Evolutionary conservation across 53 echinoderm and acorn worm genomes (phyloP), one percentile per base, ranked within the genome.

Genomic region (Luidia sarsii): DNA sequence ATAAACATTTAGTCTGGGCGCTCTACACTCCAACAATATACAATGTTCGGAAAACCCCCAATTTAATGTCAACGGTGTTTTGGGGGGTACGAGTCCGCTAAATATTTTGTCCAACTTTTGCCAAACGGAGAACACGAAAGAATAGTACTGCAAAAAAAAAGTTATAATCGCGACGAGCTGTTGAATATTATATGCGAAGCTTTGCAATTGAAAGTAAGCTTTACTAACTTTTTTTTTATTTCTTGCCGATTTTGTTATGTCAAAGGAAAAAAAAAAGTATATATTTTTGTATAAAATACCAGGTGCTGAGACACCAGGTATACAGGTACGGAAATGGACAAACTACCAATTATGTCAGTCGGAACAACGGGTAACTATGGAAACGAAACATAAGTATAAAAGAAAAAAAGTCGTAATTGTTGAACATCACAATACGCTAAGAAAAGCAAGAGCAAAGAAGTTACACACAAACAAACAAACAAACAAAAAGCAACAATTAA

Each of bases 321-420:
- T 33, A 10, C 7, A 46, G 30, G 33, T 11, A 41, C 30, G 46
- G 25, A 34, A 77, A 43, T 61, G 60, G 77, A 77, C 59, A 53
- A 57, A 59, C 39, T 57, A 60, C 77, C 77, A 77, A 77, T 77
- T 45, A 7, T 77, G 77, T 77, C 77, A 77, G 77, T 77, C 77
- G 77, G 77, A 77, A 77, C 77, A 77, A 77, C 77, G 77, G 77
- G 77, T 77, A 77, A 77, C 77, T 77, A 61, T 77, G 60, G 61
- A 59, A 77, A 77, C 77, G 77, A 61, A 77, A 61, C 48, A 68
- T 39, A 74, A 74, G 74, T 74, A 13, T 56, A 55, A 3, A 68
- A 68, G 57, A 57, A n/a, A n/a, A 74, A 57, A 45, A 60, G 77
- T 61, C 61, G 77, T 77, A 77, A 60, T 45, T 39, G 55, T 52